Percentiles rank a stretch among this genome's conserved stretches.
These are phyloP conservation scores for Orestias chungarensis DNA, from an alignment of 2,797 vertebrate genomes.

Conservation along the genomic window DNA sequence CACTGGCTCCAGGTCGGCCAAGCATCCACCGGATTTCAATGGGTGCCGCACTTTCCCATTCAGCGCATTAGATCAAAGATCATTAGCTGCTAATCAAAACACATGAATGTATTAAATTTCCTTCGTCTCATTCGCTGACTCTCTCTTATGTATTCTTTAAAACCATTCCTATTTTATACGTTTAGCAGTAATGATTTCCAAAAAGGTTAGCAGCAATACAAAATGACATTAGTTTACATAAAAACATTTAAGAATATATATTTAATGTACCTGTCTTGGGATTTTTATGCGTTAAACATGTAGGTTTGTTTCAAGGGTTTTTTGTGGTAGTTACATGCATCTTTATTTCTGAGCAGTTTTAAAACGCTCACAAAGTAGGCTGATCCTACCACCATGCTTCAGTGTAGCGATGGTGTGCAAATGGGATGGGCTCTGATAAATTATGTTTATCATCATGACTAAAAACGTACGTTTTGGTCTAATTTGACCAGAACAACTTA, in stretches of 20 bases:
- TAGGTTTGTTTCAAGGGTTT: background rate
- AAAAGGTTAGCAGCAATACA: background rate
- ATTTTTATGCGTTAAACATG: background rate
- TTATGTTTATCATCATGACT: too few species aligned
- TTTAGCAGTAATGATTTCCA: background rate
- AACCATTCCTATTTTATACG: background rate
- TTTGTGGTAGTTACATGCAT: background rate
- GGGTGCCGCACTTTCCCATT: conserved; percentile 82
- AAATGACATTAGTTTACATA: background rate
- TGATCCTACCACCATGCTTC: background rate
- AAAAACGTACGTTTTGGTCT: background rate
- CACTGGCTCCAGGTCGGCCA: conserved; percentile 95
- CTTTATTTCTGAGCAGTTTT: background rate
- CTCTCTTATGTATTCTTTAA: conserved; percentile 6
- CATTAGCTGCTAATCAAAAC: conserved; percentile 87
- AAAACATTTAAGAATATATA: background rate
- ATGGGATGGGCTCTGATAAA: background rate
- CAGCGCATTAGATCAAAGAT: conserved; percentile 87
- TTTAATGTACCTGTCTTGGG: background rate
- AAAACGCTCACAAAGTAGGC: background rate
- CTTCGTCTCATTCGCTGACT: conserved; percentile 33
- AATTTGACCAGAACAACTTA: background rate
- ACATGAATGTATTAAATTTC: conserved; percentile 74
- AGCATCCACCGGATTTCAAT: conserved; percentile 84
- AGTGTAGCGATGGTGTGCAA: background rate